Percentiles rank a stretch among this genome's conserved stretches.
Conservation (phyloP, 2,797 vertebrate species). For the Novumbra hubbsi region DNA sequence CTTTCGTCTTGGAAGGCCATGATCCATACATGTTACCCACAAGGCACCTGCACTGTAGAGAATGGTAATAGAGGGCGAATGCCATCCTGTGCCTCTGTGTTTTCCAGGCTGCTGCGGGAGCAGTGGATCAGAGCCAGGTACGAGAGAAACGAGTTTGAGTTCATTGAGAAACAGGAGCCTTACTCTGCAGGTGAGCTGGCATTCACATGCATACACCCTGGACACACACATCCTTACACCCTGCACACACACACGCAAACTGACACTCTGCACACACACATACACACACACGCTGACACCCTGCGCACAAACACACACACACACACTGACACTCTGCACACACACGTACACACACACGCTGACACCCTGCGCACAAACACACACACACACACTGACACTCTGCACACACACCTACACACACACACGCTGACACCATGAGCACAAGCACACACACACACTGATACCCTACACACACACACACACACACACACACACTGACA, state of each 20-base stretch:
- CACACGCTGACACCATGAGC: too few relatives aligned
- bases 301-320: background rate
- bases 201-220: slow-evolving; percentile 5
- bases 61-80: background rate
- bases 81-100: slow-evolving; percentile 1
- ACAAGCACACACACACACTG: too few relatives aligned
- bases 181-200: slow-evolving; percentile 82
- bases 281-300: background rate
- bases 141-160: slow-evolving; percentile 81
- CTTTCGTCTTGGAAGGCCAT: background rate
- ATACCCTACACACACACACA: background rate
- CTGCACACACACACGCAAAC: background rate
- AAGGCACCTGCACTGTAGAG: background rate
- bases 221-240: slow-evolving; percentile 4
- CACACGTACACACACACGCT: background rate
- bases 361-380: background rate
- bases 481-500: slow-evolving; percentile 24
- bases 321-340: background rate
- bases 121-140: slow-evolving; percentile 89
- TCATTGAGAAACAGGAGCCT: slow-evolving; percentile 81
- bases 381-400: background rate
- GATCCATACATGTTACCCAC: background rate
- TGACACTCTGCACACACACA: background rate
- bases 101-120: slow-evolving; percentile 77
- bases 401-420: background rate